Base-by-base conservation (phyloP, 1,140 invertebrate species). In the Aphidius gifuensis region DNA sequence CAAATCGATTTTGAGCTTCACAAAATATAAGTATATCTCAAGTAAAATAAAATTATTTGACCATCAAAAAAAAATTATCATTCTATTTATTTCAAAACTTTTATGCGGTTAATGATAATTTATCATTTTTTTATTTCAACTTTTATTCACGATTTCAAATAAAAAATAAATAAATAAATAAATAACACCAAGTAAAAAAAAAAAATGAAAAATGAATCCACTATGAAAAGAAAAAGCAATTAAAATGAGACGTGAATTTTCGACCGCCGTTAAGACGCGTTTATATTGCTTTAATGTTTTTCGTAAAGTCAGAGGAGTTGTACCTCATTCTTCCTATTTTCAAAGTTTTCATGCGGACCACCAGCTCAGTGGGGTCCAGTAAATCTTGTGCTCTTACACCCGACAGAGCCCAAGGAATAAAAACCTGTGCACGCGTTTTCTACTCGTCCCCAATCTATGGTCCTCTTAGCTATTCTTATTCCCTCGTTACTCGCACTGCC, bases 401-500 rank as follows among this genome's bases (percentile, higher is more conserved):
- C 43, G 70, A 69, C 72, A 46, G 62, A 68, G 70, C 47, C 61
- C 45, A 44, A 38, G 49, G 54, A 50, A 46, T 44, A 9, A 56
- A 56, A 61, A 69, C 65, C 58, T 59, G 58, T 45, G 56, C 60
- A 38, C 16, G 9, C 40, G 39, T 59, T 64, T 62, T 61, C 63
- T 59, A 11, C 40, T 47, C 57, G 44, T 44, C 61, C 50, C 60
- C 58, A 62, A 47, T 44, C 23, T 58, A 64, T 49, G 23, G 23
- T 48, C 49, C 51, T 65, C 68, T 71, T 68, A 74, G 69, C 78
- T 44, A 79, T 78, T 80, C 78, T 80, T 81, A 80, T 80, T 80
- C 76, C 77, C 78, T 80, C 79, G 78, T 81, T 81, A 80, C 76
- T 78, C 72, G 74, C 76, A 77, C 74, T 75, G 50, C 71, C 72